Conservation (phyloP, 2,888 invertebrate genomes). For the Saturnia pavonia region DNA sequence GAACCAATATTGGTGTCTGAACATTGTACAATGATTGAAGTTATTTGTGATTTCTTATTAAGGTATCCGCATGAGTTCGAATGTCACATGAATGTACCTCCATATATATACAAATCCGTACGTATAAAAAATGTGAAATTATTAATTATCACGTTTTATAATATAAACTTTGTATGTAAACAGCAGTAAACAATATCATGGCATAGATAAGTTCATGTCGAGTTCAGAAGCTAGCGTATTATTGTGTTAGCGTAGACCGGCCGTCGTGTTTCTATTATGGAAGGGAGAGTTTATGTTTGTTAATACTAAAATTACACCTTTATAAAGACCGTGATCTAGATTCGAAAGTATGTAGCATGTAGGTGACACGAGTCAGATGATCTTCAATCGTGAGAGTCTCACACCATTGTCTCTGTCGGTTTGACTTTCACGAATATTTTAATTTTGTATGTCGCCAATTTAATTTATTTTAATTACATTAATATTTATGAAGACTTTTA, state of each 20-base stretch:
- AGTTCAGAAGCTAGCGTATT: not conserved
- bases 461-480: conserved; percentile 64
- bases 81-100: not conserved
- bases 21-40: no score
- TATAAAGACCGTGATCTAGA: conserved; percentile 61
- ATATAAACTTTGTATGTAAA: not conserved
- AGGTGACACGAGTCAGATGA: conserved; percentile 59
- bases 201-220: not conserved
- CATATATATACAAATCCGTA: no score
- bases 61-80: no score
- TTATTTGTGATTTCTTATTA: no score
- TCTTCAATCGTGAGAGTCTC: conserved; percentile 61
- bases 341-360: conserved; percentile 43
- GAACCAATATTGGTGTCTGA: no score
- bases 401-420: conserved; percentile 55
- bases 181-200: not conserved
- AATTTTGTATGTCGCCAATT: conserved; percentile 73
- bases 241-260: not conserved
- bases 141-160: not conserved
- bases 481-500: conserved; percentile 12
- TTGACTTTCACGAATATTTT: conserved; percentile 75
- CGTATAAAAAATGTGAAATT: not conserved
- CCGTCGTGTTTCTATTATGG: not conserved
- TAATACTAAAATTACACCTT: conserved; percentile 21
- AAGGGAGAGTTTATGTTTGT: conserved; percentile 10